Conservation (phyloP, 2,113 vertebrate species). For the Macrotus californicus region DNA sequence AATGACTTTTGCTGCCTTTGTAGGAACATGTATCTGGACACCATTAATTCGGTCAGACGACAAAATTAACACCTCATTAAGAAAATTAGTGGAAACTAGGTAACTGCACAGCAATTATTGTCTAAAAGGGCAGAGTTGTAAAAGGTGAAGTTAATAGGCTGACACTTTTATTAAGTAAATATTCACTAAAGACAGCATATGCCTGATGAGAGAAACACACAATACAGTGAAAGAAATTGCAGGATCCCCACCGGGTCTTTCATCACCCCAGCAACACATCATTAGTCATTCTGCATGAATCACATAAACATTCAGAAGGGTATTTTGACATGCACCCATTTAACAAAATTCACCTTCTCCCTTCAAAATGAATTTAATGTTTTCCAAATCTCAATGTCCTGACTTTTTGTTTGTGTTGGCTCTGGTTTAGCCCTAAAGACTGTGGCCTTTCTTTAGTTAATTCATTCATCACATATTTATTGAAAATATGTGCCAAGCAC, state of each 20-base stretch:
- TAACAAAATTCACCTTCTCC: background rate
- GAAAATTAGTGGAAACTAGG: slow-evolving; percentile 42
- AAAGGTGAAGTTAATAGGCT: slow-evolving; percentile 25
- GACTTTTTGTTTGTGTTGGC: background rate
- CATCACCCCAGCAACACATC: background rate
- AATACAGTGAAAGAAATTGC: background rate
- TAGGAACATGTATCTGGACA: background rate
- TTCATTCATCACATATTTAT: background rate
- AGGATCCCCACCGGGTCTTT: background rate
- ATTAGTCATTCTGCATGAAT: background rate
- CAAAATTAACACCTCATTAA: slow-evolving; percentile 39
- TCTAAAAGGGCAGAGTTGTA: slow-evolving; percentile 1
- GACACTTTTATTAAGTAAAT: slow-evolving; percentile 28
- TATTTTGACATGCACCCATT: background rate
- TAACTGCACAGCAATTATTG: background rate
- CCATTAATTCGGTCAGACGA: background rate
- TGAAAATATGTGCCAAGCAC: background rate
- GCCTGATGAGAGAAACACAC: background rate
- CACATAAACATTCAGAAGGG: background rate
- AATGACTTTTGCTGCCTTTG: background rate
- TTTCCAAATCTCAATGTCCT: background rate
- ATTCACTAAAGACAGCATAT: background rate
- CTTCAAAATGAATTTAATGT: background rate
- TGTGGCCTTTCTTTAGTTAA: background rate
- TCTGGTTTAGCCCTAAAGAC: background rate